Conservation (phyloP, 2,113 vertebrate species). For the Cololabis saira region DNA sequence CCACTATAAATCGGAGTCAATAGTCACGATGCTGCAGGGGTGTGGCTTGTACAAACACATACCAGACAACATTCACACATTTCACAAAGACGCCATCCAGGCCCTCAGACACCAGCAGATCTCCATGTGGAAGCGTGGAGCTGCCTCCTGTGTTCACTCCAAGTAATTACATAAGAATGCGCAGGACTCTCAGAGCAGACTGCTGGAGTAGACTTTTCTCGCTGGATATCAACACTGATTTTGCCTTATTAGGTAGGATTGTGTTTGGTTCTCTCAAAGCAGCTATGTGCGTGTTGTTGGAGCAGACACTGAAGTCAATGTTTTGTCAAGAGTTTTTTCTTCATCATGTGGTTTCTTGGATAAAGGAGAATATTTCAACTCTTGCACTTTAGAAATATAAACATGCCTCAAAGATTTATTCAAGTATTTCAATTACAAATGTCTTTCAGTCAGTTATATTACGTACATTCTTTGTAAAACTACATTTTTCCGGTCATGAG, state of each 20-base stretch:
- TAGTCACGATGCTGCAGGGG: constrained; percentile 51
- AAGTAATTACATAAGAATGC: constrained; percentile 67
- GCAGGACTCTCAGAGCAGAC: constrained; percentile 44
- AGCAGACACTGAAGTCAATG: constrained; percentile 35
- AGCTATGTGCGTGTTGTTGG: constrained; percentile 24
- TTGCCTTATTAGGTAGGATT: constrained; percentile 82
- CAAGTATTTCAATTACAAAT: too few species aligned
- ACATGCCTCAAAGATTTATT: not conserved
- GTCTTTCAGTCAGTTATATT: too few species aligned
- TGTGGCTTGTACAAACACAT: constrained; percentile 33
- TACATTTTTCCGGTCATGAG: too few species aligned
- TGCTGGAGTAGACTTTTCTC: constrained; percentile 58
- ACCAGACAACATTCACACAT: constrained; percentile 5
- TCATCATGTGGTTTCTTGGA: constrained; percentile 16
- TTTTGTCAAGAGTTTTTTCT: constrained; percentile 56
- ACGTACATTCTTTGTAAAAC: too few species aligned
- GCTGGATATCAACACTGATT: constrained; percentile 53
- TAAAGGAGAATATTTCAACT: constrained; percentile 6
- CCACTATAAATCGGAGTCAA: constrained; percentile 33
- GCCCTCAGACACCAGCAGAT: not conserved
- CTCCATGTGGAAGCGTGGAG: constrained; percentile 7
- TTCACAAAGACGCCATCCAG: constrained; percentile 29
- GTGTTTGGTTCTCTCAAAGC: constrained; percentile 46
- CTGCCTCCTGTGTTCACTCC: constrained; percentile 36
- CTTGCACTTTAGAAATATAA: not conserved